Evolutionary conservation across 2,797 vertebrate species (phyloP).

Genomic region (Thripadectes ignobilis): DNA sequence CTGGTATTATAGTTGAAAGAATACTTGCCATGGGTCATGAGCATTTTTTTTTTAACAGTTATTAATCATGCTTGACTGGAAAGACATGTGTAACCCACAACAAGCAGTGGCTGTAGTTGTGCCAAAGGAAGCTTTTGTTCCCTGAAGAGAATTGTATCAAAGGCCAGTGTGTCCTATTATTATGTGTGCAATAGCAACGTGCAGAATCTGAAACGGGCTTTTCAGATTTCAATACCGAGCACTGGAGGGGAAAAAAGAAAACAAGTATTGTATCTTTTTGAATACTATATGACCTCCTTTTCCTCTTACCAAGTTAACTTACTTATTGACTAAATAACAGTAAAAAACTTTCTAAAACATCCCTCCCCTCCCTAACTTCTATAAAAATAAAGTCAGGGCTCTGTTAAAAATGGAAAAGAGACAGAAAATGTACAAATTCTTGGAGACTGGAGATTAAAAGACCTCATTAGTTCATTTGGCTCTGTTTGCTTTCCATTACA

Average conservation of each 20-base stretch:
- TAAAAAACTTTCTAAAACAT: neutral
- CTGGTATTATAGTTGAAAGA: slow-evolving; percentile 73
- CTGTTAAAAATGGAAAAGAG: neutral
- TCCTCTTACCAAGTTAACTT: slow-evolving; percentile 23
- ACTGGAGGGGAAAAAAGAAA: slow-evolving; percentile 54
- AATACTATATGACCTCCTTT: slow-evolving; percentile 45
- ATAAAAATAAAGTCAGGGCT: neutral
- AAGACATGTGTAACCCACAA: slow-evolving; percentile 71
- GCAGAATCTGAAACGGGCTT: slow-evolving; percentile 56
- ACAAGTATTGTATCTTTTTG: slow-evolving; percentile 30
- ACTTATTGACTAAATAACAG: neutral
- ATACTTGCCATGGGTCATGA: slow-evolving; percentile 70
- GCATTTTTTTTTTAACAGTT: slow-evolving; percentile 62
- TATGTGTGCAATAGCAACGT: slow-evolving; percentile 45
- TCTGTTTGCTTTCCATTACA: neutral
- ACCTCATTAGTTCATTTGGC: neutral
- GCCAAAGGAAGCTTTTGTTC: slow-evolving; percentile 73
- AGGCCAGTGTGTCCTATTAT: slow-evolving; percentile 68
- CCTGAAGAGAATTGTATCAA: slow-evolving; percentile 70
- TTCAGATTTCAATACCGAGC: slow-evolving; percentile 49
- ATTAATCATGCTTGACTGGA: slow-evolving; percentile 76
- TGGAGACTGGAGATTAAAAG: neutral
- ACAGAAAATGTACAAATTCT: neutral
- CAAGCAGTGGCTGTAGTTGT: slow-evolving; percentile 64
- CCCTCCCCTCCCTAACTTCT: neutral